Evolutionary conservation across 2,888 invertebrate species (phyloP), one percentile per base, ranked within the genome.

Genomic region (Artemia sinica): DNA sequence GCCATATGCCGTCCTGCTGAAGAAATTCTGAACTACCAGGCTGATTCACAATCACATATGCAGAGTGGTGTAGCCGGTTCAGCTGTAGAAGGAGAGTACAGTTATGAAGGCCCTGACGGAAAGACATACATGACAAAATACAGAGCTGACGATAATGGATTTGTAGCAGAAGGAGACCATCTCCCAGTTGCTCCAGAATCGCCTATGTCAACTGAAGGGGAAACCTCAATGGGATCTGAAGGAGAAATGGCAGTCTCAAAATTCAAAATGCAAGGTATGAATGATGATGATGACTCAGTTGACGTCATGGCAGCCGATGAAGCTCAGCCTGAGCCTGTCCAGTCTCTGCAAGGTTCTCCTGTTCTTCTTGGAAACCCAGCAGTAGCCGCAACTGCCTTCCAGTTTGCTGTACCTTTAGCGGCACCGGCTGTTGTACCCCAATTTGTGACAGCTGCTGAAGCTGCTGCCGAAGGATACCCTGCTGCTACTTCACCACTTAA

Each of bases 231-330:
- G 58, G 58, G 8, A 14, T 58, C 58, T 18, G 58, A 58, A 18
- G 58, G 18, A 58, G 58, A 8, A 58, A 18, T 18, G 18, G 14
- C 58, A 58, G 18, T 14, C n/a, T n/a, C 58, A 8, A 18, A n/a
- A 58, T 18, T 58, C 10, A 58, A 58, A 58, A 58, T 18, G 28
- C 28, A 28, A 28, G 28, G 28, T 28, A 2, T 28, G 28, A 28
- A 28, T 28, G 28, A 28, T 28, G 28, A 28, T 28, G 28, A 28
- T 28, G 28, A 28, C 28, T 28, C 28, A 28, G 28, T 28, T 9
- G 58, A 58, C 14, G 58, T 8, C 58, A 58, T 58, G 58, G 58
- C 58, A 58, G 58, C 58, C 58, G 58, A 58, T 18, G 58, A 58
- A 9, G 14, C 18, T 18, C 14, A 58, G 18, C 18, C 58, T 18